These are phyloP conservation scores for Fistularia tabacaria DNA, from an alignment of 2,797 vertebrate species.

Conservation along the genomic window DNA sequence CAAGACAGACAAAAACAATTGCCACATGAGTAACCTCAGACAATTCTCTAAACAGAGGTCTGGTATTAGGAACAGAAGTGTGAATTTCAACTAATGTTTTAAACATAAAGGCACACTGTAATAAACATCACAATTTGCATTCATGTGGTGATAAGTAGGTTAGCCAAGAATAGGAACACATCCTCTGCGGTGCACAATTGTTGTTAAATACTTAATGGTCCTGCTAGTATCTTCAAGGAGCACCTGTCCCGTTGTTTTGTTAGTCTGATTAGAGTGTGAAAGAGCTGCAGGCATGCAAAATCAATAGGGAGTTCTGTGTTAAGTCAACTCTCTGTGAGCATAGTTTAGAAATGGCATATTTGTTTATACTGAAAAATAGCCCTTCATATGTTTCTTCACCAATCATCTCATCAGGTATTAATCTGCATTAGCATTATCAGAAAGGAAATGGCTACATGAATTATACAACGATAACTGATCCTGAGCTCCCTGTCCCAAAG, in stretches of 20 bases:
- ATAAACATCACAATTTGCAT: slow-evolving; percentile 67
- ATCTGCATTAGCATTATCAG: slow-evolving; percentile 13
- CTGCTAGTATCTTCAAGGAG: slow-evolving; percentile 73
- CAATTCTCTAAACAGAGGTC: slow-evolving; percentile 11
- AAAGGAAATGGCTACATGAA: slow-evolving; percentile 15
- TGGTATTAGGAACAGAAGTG: slow-evolving; percentile 29
- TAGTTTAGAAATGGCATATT: slow-evolving; percentile 56
- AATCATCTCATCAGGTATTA: slow-evolving; percentile 51
- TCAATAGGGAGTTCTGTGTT: slow-evolving; percentile 58
- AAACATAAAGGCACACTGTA: slow-evolving; percentile 54
- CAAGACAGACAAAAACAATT: slow-evolving; percentile 4
- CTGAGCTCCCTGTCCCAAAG: background rate
- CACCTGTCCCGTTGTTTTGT: slow-evolving; percentile 72
- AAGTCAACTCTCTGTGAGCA: slow-evolving; percentile 61
- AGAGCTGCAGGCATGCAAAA: slow-evolving; percentile 57
- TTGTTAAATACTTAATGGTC: slow-evolving; percentile 74
- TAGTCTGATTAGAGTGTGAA: slow-evolving; percentile 72
- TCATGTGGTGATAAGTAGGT: slow-evolving; percentile 68
- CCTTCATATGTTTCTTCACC: slow-evolving; percentile 28
- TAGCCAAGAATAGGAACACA: slow-evolving; percentile 64
- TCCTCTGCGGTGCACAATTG: slow-evolving; percentile 63
- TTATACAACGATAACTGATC: slow-evolving; percentile 18
- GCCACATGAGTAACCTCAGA: background rate
- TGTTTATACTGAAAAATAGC: slow-evolving; percentile 36
- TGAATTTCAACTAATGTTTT: slow-evolving; percentile 58